A percentile compares a stretch with the other conserved stretches of the same genome.
Evolutionary conservation across 2,888 invertebrate genomes (phyloP).

Genomic region (Eristalis intricaria): DNA sequence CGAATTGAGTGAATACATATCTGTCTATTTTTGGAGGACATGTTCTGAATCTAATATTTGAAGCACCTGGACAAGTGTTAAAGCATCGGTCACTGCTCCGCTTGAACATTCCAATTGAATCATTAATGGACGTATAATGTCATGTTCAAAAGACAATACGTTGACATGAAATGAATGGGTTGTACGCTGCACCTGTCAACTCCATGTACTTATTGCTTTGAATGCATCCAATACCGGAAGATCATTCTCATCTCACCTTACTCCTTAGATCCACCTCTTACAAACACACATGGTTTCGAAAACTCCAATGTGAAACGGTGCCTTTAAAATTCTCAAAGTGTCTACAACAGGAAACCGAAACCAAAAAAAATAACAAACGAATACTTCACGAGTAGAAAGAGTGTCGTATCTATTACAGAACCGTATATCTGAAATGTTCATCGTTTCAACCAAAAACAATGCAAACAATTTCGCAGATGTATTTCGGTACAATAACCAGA

Average conservation of each 20-base stretch:
- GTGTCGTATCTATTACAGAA: conserved; percentile 4
- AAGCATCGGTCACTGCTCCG: too few relatives aligned
- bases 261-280: not conserved
- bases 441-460: conserved; percentile 6
- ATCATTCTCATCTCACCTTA: not conserved
- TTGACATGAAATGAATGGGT: not conserved
- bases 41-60: too few relatives aligned
- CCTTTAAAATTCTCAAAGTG: not conserved
- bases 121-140: not conserved
- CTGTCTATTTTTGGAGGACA: too few relatives aligned
- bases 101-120: not conserved
- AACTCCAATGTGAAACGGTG: not conserved
- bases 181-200: not conserved
- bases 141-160: not conserved
- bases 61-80: too few relatives aligned
- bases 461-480: conserved; percentile 37
- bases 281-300: not conserved
- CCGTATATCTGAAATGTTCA: conserved; percentile 1
- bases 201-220: not conserved
- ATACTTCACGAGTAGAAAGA: not conserved
- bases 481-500: conserved; percentile 23
- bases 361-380: not conserved
- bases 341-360: not conserved
- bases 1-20: too few relatives aligned
- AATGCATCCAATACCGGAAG: not conserved